Conservation (phyloP, 2,888 invertebrate species). For the Limnephilus rhombicus region DNA sequence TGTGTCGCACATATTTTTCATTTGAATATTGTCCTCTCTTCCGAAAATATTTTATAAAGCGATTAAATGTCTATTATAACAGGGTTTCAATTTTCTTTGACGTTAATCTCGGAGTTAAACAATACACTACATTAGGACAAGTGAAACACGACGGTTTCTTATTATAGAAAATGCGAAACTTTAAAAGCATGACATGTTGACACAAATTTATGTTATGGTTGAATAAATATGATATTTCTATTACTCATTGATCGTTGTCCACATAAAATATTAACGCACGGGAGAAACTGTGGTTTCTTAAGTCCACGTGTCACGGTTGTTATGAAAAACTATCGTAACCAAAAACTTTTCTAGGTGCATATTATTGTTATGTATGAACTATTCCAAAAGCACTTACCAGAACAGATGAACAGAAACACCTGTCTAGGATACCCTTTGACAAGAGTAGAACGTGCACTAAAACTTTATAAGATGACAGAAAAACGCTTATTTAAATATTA, state of each 20-base stretch:
- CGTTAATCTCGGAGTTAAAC: not conserved
- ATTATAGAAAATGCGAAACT: too few relatives aligned
- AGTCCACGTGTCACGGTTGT: not conserved
- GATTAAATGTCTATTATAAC: not conserved
- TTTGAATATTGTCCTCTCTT: not conserved
- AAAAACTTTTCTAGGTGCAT: not conserved
- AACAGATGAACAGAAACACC: not conserved
- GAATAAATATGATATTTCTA: not conserved
- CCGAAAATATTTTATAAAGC: not conserved
- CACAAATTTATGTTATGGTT: not conserved
- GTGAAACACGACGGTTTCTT: not conserved
- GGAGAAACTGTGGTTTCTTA: not conserved
- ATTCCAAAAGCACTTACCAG: not conserved
- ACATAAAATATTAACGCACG: not conserved
- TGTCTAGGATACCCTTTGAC: not conserved
- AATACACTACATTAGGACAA: not conserved
- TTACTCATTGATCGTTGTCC: not conserved
- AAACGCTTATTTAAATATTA: not conserved
- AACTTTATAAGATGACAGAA: not conserved
- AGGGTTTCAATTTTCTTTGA: not conserved
- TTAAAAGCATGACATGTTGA: not conserved
- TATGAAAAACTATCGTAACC: not conserved
- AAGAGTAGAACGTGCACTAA: not conserved
- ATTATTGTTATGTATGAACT: not conserved
- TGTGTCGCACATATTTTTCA: not conserved